phyloP scores from a whole-genome alignment of 1,140 invertebrate species.

The Ostrea denselamellosa region DNA sequence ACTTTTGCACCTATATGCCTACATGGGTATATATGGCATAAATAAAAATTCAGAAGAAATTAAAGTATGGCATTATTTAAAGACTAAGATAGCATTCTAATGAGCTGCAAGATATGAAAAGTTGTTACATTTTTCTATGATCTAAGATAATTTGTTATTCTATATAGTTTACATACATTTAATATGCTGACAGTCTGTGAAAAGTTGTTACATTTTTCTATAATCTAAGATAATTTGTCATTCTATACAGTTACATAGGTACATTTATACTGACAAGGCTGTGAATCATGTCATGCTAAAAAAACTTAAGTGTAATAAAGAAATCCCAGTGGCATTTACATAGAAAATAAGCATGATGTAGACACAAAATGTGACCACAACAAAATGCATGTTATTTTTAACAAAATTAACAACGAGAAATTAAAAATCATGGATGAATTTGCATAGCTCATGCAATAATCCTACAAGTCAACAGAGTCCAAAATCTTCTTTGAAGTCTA shows the following conservation, averaged over 20 bases:
- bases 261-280: background rate
- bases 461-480: background rate
- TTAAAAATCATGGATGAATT: background rate
- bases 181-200: background rate
- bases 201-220: slow-evolving; percentile 13
- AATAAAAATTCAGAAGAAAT: background rate
- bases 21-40: background rate
- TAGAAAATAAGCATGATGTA: background rate
- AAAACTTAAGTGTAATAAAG: background rate
- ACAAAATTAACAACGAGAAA: background rate
- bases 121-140: slow-evolving; percentile 1
- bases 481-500: background rate
- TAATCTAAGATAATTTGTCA: background rate
- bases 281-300: background rate
- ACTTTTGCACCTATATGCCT: too few relatives aligned
- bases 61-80: background rate
- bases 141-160: background rate
- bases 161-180: background rate
- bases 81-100: slow-evolving; percentile 6
- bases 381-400: background rate
- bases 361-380: background rate
- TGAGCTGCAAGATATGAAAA: background rate
- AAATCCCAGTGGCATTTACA: background rate
- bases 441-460: slow-evolving; percentile 12
- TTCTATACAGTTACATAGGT: background rate